Percentiles rank a stretch among this genome's conserved stretches.
These are phyloP conservation scores for Mythimna vitellina DNA, from an alignment of 2,888 invertebrate species.

Conservation along the genomic window DNA sequence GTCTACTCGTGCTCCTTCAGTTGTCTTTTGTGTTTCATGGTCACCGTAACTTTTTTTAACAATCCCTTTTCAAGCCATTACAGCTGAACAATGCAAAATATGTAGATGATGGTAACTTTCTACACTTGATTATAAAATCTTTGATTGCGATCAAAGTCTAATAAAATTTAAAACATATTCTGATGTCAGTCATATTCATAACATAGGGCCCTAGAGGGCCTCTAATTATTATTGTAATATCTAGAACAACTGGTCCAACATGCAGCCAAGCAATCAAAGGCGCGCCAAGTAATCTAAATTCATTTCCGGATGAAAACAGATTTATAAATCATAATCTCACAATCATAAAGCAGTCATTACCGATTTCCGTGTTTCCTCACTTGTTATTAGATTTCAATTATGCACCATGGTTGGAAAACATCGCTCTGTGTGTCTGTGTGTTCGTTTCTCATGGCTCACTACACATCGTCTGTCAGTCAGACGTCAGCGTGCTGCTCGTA, in stretches of 20 bases:
- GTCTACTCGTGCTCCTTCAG: too few relatives aligned
- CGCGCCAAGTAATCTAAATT: slow-evolving; percentile 48
- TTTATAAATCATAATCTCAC: slow-evolving; percentile 54
- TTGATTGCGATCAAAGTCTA: too few relatives aligned
- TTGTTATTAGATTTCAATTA: slow-evolving; percentile 49
- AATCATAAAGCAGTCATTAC: slow-evolving; percentile 54
- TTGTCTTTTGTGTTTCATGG: too few relatives aligned
- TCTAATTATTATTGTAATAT: slow-evolving; percentile 29
- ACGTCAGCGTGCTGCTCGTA: slow-evolving; percentile 76
- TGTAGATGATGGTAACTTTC: neutral
- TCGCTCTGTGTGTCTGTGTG: slow-evolving; percentile 35
- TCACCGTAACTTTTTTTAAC: too few relatives aligned
- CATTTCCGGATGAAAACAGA: slow-evolving; percentile 55
- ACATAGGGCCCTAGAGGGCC: slow-evolving; percentile 3
- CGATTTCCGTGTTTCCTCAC: slow-evolving; percentile 49
- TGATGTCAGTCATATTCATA: neutral
- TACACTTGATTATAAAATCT: neutral
- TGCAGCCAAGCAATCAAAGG: slow-evolving; percentile 40
- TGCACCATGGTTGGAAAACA: slow-evolving; percentile 42
- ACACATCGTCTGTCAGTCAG: slow-evolving; percentile 77
- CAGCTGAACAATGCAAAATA: neutral
- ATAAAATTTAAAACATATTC: slow-evolving; percentile 1
- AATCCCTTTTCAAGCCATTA: neutral
- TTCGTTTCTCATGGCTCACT: slow-evolving; percentile 64
- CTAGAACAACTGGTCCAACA: slow-evolving; percentile 23